Evolutionary conservation across 2,113 vertebrate genomes (phyloP).

Genomic region (Aptenodytes forsteri): DNA sequence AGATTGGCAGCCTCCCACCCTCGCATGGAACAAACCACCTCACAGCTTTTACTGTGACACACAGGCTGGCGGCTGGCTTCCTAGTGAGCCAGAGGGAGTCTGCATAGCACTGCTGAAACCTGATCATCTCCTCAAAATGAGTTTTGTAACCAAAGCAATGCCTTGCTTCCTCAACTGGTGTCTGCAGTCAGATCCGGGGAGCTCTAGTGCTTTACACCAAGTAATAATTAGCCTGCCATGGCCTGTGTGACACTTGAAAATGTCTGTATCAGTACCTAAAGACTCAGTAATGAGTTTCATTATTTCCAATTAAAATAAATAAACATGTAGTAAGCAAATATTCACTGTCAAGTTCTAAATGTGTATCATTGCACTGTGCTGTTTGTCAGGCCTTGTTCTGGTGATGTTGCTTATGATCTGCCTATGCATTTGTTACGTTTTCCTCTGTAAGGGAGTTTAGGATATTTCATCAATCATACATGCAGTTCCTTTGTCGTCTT

Average conservation of each 20-base stretch:
- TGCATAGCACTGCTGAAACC: not conserved
- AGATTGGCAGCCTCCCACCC: not conserved
- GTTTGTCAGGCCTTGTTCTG: slow-evolving; percentile 39
- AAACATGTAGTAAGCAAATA: not conserved
- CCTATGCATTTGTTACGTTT: not conserved
- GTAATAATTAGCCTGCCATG: not conserved
- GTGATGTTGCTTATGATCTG: slow-evolving; percentile 4
- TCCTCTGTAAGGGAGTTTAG: not conserved
- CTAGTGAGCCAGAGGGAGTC: not conserved
- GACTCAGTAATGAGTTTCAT: not conserved
- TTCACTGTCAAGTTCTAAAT: not conserved
- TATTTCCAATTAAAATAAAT: not conserved
- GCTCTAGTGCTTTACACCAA: not conserved
- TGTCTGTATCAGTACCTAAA: not conserved
- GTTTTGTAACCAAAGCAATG: not conserved
- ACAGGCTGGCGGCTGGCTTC: not conserved
- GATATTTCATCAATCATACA: slow-evolving; percentile 46
- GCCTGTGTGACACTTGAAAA: not conserved
- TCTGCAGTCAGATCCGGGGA: not conserved
- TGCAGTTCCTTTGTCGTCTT: slow-evolving; percentile 26
- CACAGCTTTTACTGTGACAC: not conserved
- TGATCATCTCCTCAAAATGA: not conserved
- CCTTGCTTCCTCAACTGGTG: not conserved
- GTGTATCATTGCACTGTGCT: not conserved
- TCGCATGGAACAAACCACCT: not conserved